A percentile compares a stretch with the other conserved stretches of the same genome.
These are phyloP conservation scores for Parambassis ranga DNA, from an alignment of 2,797 vertebrate species.

Conservation along the genomic window DNA sequence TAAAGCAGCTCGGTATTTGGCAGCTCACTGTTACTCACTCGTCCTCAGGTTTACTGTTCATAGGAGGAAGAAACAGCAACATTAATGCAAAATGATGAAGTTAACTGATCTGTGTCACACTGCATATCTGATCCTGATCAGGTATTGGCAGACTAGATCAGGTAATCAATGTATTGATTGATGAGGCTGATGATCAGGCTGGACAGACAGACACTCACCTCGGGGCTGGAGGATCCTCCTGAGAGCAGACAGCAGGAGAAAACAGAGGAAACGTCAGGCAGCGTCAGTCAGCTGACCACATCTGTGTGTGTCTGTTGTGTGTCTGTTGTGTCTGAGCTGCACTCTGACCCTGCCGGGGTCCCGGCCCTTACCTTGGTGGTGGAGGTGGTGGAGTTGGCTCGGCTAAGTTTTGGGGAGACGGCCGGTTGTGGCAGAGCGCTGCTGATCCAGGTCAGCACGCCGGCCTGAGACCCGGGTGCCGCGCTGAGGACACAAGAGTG, in stretches of 20 bases:
- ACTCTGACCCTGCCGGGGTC: neutral
- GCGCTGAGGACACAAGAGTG: conserved; percentile 27
- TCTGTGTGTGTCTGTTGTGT: no score
- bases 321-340: no score
- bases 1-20: conserved; percentile 4
- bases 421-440: conserved; percentile 71
- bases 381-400: conserved; percentile 2
- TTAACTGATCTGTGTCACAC: no score
- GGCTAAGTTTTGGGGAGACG: conserved; percentile 1
- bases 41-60: conserved; percentile 64
- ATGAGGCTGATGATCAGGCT: no score
- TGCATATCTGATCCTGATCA: no score
- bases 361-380: conserved; percentile 20
- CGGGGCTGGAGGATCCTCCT: conserved; percentile 55
- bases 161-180: no score
- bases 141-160: no score
- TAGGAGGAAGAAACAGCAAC: conserved; percentile 3
- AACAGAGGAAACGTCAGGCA: neutral
- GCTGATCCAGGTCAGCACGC: conserved; percentile 72
- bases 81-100: no score
- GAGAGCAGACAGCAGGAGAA: neutral
- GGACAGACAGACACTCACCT: conserved; percentile 50
- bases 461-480: conserved; percentile 11
- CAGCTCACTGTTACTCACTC: conserved; percentile 68
- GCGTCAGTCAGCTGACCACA: neutral